phyloP scores from a whole-genome alignment of 1,140 invertebrate species.

The Dreissena rostriformis region DNA sequence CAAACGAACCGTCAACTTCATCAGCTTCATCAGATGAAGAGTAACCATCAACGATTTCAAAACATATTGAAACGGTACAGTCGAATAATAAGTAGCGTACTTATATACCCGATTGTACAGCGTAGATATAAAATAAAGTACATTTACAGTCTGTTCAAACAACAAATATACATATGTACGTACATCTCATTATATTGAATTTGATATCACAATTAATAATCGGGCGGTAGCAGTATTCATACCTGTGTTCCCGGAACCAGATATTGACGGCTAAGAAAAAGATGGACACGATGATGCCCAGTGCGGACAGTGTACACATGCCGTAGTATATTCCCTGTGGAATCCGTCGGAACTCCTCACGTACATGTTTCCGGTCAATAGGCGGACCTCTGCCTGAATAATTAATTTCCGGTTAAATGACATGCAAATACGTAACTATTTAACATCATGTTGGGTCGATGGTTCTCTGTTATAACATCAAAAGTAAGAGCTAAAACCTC shows the following conservation, averaged over 20 bases:
- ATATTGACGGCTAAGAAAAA: conserved; percentile 98
- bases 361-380: conserved; percentile 91
- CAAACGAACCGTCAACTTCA: neutral
- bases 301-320: conserved; percentile 92
- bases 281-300: conserved; percentile 95
- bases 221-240: conserved; percentile 62
- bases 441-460: neutral
- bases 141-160: too few species aligned
- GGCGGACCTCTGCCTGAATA: conserved; percentile 87
- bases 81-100: neutral
- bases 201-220: too few species aligned
- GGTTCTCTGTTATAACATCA: neutral
- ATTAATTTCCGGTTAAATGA: neutral
- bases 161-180: too few species aligned
- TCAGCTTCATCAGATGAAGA: neutral
- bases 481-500: neutral
- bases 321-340: conserved; percentile 80
- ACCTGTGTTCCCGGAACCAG: conserved; percentile 97
- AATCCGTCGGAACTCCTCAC: conserved; percentile 92
- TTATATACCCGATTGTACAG: too few species aligned
- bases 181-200: neutral
- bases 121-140: too few species aligned
- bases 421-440: neutral
- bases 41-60: neutral
- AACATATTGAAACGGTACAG: neutral